Base-by-base conservation (phyloP, 2,113 vertebrate genomes). In the Gobius niger region DNA sequence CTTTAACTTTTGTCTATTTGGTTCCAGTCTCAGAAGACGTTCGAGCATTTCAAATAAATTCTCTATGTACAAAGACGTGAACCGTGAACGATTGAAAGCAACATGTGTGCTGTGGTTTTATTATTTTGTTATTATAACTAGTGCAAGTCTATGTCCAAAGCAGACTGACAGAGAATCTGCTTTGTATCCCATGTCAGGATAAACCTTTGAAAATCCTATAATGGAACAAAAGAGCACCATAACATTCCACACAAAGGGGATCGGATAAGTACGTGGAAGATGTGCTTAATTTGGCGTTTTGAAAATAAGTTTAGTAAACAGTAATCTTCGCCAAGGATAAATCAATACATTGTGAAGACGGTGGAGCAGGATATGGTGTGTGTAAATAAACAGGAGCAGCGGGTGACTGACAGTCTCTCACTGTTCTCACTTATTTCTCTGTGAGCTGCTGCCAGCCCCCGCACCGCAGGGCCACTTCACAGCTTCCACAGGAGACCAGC, bases 381-480 rank as follows among this genome's bases (percentile, higher is more conserved):
- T 65, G 42, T 60, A 42, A 51, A 62, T 65, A 61, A 7, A 66
- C 41, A 53, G 16, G 18, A 54, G 4, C 41, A 11, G 40, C 63
- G 50, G 12, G 60, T 77, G 67, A 67, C 18, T 7, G 47, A 56
- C 68, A 53, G 63, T 49, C 47, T 72, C 44, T 18, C 47, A 56
- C 57, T n/a, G 67, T 7, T 34, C 24, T 34, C 13, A 53, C 65
- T 18, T 12, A 44, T 76, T 68, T 63, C 47, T 16, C 61, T 65
- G 67, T 65, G 19, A 2, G 14, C 40, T 60, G 1, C 54, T 59
- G 66, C 72, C 66, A 64, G 69, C 68, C 49, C 44, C 47, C 53
- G 13, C 9, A 63, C 59, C 47, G 49, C 50, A 18, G 61, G 47
- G 47, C 57, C 63, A 53, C 40, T 41, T 51, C n/a, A 66, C 1